Base-by-base conservation (phyloP, 2,888 invertebrate species). In the Cheilosia vulpina region DNA sequence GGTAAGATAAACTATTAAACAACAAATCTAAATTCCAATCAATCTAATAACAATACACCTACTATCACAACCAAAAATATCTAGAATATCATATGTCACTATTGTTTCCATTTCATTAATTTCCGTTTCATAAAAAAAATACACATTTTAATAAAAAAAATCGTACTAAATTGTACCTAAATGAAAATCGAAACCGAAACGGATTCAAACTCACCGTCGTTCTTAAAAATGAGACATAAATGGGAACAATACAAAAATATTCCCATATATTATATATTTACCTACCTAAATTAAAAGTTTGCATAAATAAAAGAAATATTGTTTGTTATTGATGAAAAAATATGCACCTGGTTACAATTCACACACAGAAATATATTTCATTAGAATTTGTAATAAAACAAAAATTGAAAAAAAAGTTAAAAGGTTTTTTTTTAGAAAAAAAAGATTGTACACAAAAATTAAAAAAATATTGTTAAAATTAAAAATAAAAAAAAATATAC, bases 51-150 rank as follows among this genome's bases (percentile, higher is more conserved):
- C 73, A 65, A 57, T 68, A 78, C 17, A 47, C 45, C 60, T 73
- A 76, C n/a, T 65, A 71, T 79, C 78, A 78, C 91, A 92, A 92
- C 92, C 92, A 92, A 92, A 89, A 91, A 92, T 92, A 92, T 92
- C 92, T 90, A 87, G 85, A 90, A 91, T 90, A 92, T 91, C 92
- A 92, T 92, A 92, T 92, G 91, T 79, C 78, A 85, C 66, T 78
- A 68, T 84, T 78, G 19, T 87, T 87, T 84, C 21, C 7, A 71
- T 82, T 88, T 84, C 84, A 87, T 72, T 31, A 38, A 27, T 38
- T 45, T 50, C 17, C 45, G 19, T 15, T 45, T 21, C 17, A 27
- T 27, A 65, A 41, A 43, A 65, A 4, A 19, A 15, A 13, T 11
- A 9, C 2, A 13, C n/a, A 34, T 11, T 63, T 45, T 38, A 34